Percentiles rank a stretch among this genome's conserved stretches.
phyloP scores from a whole-genome alignment of 2,888 invertebrate genomes.

The Silvanus unidentatus region DNA sequence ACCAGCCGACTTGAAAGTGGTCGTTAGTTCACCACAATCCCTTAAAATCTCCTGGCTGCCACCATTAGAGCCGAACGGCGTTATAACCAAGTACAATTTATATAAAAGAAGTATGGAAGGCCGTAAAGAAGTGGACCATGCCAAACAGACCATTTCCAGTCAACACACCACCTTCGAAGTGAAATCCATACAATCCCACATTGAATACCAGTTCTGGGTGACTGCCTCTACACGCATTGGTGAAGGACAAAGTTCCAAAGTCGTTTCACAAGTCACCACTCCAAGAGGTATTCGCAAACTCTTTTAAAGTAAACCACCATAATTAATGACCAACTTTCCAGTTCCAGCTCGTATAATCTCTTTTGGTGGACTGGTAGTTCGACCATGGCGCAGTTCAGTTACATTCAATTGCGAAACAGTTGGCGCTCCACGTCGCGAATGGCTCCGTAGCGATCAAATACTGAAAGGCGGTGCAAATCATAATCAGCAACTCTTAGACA shows the following conservation, averaged over 20 bases:
- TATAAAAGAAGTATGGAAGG: conserved; percentile 65
- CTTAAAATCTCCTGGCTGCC: conserved; percentile 73
- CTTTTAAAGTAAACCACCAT: background rate
- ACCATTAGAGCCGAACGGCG: conserved; percentile 68
- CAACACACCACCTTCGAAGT: conserved; percentile 62
- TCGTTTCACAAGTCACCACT: conserved; percentile 61
- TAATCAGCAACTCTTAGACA: conserved; percentile 58
- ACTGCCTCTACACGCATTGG: conserved; percentile 72
- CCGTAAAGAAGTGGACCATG: conserved; percentile 62
- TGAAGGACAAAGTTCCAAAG: conserved; percentile 67
- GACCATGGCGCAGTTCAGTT: conserved; percentile 62
- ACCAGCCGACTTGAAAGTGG: conserved; percentile 74
- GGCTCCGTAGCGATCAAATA: conserved; percentile 56
- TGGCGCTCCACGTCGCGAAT: conserved; percentile 60
- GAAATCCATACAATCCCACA: conserved; percentile 60
- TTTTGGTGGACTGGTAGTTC: conserved; percentile 60
- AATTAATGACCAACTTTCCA: conserved; percentile 28
- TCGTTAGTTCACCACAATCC: conserved; percentile 67
- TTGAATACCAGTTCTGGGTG: conserved; percentile 74
- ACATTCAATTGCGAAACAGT: conserved; percentile 61
- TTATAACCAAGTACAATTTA: conserved; percentile 68
- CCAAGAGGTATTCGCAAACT: conserved; percentile 47
- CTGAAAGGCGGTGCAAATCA: conserved; percentile 54
- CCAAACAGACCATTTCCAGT: conserved; percentile 59
- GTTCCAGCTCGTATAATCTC: conserved; percentile 66